phyloP scores from a whole-genome alignment of 2,888 invertebrate species.

The Tanytarsus gracilentus region DNA sequence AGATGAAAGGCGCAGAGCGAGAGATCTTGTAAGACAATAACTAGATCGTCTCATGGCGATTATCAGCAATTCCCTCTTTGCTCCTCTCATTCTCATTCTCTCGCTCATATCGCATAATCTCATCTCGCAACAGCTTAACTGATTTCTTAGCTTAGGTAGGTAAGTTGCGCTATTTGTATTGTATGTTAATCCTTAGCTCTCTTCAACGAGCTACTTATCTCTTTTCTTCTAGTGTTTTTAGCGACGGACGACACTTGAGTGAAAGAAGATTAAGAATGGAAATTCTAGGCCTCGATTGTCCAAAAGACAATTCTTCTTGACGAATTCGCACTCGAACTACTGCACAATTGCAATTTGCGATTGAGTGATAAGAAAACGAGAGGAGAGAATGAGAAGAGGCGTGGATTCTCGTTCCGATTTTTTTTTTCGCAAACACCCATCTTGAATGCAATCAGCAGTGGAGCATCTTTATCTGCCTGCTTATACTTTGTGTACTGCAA shows the following conservation, averaged over 20 bases:
- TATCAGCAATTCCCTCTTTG: background rate
- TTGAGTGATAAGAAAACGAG: slow-evolving; percentile 22
- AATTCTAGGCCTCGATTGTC: slow-evolving; percentile 1
- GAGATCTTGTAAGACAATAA: slow-evolving; percentile 10
- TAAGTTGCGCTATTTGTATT: slow-evolving; percentile 25
- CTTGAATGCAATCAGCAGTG: slow-evolving; percentile 20
- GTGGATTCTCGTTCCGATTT: background rate
- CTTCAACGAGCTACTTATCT: slow-evolving; percentile 26
- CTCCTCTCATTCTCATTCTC: slow-evolving; percentile 2
- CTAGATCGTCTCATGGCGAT: slow-evolving; percentile 15
- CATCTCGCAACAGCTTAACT: slow-evolving; percentile 3
- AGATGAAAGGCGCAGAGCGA: too few species aligned
- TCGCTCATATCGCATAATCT: slow-evolving; percentile 11
- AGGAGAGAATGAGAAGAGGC: slow-evolving; percentile 13
- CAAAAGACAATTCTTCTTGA: background rate
- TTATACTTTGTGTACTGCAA: background rate
- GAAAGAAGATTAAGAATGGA: background rate
- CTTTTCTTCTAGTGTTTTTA: background rate
- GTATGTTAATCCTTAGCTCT: slow-evolving; percentile 27
- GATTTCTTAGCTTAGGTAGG: slow-evolving; percentile 3
- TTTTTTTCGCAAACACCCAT: slow-evolving; percentile 19
- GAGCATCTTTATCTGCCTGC: slow-evolving; percentile 15
- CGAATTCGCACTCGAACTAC: background rate
- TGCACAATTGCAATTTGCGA: background rate
- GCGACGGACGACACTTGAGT: background rate